Base-by-base conservation (phyloP, 2,797 vertebrate species). In the Microctenopoma lineatum region DNA sequence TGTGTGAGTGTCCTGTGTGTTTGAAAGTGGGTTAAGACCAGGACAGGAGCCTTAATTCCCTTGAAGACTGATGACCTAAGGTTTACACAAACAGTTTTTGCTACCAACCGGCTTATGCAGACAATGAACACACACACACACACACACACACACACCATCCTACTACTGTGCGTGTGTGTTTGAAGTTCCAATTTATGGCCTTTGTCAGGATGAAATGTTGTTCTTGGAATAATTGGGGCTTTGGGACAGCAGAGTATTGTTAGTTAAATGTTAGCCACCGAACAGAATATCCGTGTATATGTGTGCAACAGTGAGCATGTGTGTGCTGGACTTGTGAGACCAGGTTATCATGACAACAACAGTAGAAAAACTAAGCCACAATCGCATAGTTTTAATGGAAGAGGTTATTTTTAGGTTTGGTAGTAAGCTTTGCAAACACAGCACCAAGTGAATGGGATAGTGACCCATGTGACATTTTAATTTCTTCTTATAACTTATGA, bases 11-110 rank as follows among this genome's bases (percentile, higher is more conserved):
- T 29, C 27, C 27, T 4, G 27, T 29, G 27, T 29, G 27, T 29
- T 29, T 29, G 36, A 62, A 52, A 15, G 58, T 32, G 79, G 56
- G 50, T 69, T 71, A 56, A 45, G 78, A 83, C 57, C 74, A 46
- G 85, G 66, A 61, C 51, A 73, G 62, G 58, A 68, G 69, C 67
- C 55, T 66, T 85, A 84, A 86, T 80, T 70, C 54, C 67, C 70
- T 70, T 70, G 69, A 83, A 87, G 82, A 86, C 65, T 71, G 72
- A 86, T 87, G 80, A 81, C 78, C 65, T 62, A 38, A 41, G 53
- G 66, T 29, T 29, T 29, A 29, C 27, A 29, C 27, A 76, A 29
- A 2, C 27, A 29, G 57, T 71, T 72, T 67, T 58, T 63, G 62
- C 21, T 21, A 21, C 45, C 54, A 53, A 7, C 57, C 62, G 67